Evolutionary conservation across 1,140 invertebrate species (phyloP), one percentile per base, ranked within the genome.

Genomic region (Lanistes nyassanus): DNA sequence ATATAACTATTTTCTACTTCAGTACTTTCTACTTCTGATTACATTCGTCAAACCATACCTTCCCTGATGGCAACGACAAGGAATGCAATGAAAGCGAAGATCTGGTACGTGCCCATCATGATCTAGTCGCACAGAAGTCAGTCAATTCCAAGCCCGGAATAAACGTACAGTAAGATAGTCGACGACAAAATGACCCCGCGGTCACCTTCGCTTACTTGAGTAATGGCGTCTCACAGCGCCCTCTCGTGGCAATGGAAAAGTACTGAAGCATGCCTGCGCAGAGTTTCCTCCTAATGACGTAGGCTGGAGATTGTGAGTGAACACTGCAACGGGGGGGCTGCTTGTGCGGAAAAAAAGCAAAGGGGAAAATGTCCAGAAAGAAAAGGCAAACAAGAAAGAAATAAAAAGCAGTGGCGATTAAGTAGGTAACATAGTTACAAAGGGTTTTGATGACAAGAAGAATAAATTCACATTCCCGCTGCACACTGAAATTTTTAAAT

Each of bases 81-180:
- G 34, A 64, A 31, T 4, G 34, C 7, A 19, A 64, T 29, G 36
- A 36, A 31, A 19, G 62, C 29, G 26, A 34, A 5, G 3, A 64
- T 64, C 29, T 64, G 62, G 19, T 64, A 64, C 9, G 62, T 19
- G 31, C 62, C 62, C 62, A 64, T 64, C 62, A 64, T 64, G 62
- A 34, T 64, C 16, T 34, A 19, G n/a, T 26, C 19, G 62, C 19
- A 19, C 23, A 36, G 29, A n/a, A 29, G 36, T 6, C 5, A 19
- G 26, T 19, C 21, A 3, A 36, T 19, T 0, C 7, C 0, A 21
- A 21, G 19, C 16, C 26, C 29, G 31, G 19, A 34, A 31, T 34
- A 36, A 29, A 60, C 23, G 31, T 29, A 60, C 23, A 26, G 7
- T 23, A 60, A 29, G 56, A 60, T 29, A 64, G 62, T 34, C 29